Evolutionary conservation across 1,140 invertebrate species (phyloP).

Genomic region (Hycleus cichorii): DNA sequence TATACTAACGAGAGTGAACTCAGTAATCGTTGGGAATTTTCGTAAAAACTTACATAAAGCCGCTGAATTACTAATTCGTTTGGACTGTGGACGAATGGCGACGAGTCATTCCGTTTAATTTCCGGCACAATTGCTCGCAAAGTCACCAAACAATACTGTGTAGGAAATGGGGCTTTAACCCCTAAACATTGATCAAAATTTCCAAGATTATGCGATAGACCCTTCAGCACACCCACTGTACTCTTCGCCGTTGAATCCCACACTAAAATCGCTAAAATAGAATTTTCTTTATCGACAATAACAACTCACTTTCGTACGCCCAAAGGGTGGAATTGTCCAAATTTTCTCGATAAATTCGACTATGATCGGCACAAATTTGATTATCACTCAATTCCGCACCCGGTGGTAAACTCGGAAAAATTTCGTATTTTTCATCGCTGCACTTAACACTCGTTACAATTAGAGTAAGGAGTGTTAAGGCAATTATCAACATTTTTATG

Average conservation of each 20-base stretch:
- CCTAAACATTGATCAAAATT: constrained; percentile 56
- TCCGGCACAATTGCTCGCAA: constrained; percentile 37
- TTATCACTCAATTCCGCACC: constrained; percentile 23
- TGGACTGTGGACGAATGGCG: constrained; percentile 37
- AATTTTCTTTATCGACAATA: not conserved
- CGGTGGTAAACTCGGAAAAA: constrained; percentile 29
- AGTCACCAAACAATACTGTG: constrained; percentile 50
- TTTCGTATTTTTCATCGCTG: constrained; percentile 8
- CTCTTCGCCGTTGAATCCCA: constrained; percentile 55
- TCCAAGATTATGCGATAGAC: constrained; percentile 51
- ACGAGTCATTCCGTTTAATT: constrained; percentile 34
- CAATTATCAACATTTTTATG: too few species aligned
- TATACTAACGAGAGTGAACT: constrained; percentile 24
- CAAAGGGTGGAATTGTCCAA: constrained; percentile 31
- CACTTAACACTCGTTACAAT: too few species aligned
- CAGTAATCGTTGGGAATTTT: too few species aligned
- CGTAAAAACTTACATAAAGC: constrained; percentile 42
- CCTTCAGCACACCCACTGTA: constrained; percentile 49
- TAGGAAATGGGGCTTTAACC: constrained; percentile 42
- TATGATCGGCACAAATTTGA: constrained; percentile 23
- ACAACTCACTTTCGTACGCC: constrained; percentile 30
- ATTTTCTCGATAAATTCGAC: constrained; percentile 27
- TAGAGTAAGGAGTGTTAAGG: too few species aligned
- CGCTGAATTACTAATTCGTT: constrained; percentile 44
- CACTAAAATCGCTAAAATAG: constrained; percentile 38